These are phyloP conservation scores for Parapsyche elsis DNA, from an alignment of 1,140 invertebrate species.

Conservation along the genomic window DNA sequence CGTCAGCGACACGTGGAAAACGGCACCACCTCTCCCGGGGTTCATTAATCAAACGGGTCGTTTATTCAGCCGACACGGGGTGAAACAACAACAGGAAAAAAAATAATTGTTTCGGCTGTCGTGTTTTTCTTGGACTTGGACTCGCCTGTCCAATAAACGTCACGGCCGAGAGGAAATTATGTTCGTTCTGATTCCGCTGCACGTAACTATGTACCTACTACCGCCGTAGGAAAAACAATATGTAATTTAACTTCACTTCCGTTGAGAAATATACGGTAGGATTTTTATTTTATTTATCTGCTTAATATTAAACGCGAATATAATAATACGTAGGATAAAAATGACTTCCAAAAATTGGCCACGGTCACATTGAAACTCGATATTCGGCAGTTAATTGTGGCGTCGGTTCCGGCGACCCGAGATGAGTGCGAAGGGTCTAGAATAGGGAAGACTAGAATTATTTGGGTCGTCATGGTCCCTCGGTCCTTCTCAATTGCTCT, in stretches of 20 bases:
- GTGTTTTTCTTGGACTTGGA: conserved; percentile 30
- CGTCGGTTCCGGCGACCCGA: background rate
- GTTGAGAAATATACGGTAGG: background rate
- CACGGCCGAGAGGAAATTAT: conserved; percentile 29
- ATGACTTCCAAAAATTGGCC: background rate
- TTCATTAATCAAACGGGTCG: conserved; percentile 44
- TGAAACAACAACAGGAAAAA: conserved; percentile 24
- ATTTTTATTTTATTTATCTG: background rate
- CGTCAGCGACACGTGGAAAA: background rate
- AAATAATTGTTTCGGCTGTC: conserved; percentile 36
- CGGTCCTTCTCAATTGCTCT: background rate
- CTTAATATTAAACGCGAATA: background rate
- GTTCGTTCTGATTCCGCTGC: conserved; percentile 33
- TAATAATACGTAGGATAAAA: background rate
- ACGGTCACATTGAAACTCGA: background rate
- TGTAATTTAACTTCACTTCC: background rate
- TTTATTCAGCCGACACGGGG: conserved; percentile 16
- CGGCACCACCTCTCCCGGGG: background rate
- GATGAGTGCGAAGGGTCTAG: background rate
- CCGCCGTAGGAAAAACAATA: background rate
- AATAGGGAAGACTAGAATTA: background rate
- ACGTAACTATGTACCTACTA: conserved; percentile 3
- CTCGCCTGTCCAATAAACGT: conserved; percentile 43
- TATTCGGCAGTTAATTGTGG: conserved; percentile 5
- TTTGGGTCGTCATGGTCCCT: background rate